Conservation (phyloP, 1,140 invertebrate species). For the Streblospio benedicti region DNA sequence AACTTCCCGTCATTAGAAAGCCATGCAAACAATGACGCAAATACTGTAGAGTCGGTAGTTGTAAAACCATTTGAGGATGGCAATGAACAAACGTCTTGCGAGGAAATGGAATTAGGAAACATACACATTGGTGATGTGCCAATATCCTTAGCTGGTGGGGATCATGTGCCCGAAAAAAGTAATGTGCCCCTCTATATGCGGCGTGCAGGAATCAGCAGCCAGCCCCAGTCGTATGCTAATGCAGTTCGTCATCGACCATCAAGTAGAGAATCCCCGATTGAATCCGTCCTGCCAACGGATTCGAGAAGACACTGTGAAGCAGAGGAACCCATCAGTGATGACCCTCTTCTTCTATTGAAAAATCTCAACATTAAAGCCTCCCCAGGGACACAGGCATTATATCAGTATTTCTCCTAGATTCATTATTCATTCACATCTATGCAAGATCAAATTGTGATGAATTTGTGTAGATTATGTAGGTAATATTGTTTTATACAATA, state of each 20-base stretch:
- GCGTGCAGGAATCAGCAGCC: background rate
- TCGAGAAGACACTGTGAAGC: background rate
- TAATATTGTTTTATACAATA: no score
- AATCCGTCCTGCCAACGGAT: background rate
- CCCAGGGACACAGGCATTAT: conserved; percentile 20
- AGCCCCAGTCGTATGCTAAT: conserved; percentile 3
- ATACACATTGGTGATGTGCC: background rate
- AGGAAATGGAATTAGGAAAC: background rate
- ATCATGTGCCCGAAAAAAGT: background rate
- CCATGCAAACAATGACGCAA: no score
- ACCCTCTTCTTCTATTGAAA: conserved; percentile 36
- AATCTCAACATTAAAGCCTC: conserved; percentile 38
- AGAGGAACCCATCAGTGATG: background rate
- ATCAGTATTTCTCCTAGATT: conserved; percentile 16
- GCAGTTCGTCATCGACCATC: background rate
- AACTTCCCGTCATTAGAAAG: no score
- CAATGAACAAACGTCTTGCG: background rate
- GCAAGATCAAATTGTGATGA: no score
- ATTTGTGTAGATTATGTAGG: no score
- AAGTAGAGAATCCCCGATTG: background rate
- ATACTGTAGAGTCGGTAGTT: no score
- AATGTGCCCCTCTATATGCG: conserved; percentile 4
- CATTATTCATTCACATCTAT: background rate
- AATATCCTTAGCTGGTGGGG: background rate
- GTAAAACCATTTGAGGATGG: no score